Conservation (phyloP, 2,888 invertebrate species). For the Axea sp. region DNA sequence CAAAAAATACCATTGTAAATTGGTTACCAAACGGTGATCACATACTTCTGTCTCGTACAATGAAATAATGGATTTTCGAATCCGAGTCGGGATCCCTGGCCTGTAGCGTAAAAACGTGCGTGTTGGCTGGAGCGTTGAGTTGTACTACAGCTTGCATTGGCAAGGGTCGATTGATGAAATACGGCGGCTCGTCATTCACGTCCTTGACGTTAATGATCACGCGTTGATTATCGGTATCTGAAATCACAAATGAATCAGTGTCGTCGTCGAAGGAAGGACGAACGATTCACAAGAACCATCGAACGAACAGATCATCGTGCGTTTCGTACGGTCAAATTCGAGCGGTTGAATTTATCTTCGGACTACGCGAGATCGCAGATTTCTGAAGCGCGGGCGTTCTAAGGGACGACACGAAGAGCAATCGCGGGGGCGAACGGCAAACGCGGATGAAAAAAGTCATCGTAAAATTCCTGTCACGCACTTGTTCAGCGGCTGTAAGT, state of each 20-base stretch:
- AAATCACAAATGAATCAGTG: constrained; percentile 68
- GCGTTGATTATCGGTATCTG: constrained; percentile 96
- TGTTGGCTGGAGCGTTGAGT: constrained; percentile 95
- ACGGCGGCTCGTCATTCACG: constrained; percentile 97
- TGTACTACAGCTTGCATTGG: constrained; percentile 99
- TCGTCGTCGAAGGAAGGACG: neutral
- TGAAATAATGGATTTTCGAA: constrained; percentile 97
- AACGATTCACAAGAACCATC: too few relatives aligned
- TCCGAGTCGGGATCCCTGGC: constrained; percentile 98
- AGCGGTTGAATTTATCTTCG: too few relatives aligned
- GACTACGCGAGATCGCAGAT: too few relatives aligned
- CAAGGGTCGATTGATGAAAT: constrained; percentile 97
- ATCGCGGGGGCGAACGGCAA: too few relatives aligned
- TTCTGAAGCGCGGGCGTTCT: too few relatives aligned
- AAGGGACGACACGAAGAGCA: too few relatives aligned
- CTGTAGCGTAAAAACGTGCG: constrained; percentile 97
- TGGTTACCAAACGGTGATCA: constrained; percentile 40
- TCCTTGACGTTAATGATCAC: constrained; percentile 97
- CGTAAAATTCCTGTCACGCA: constrained; percentile 17
- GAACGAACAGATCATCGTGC: too few relatives aligned
- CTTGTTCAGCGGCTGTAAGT: constrained; percentile 6
- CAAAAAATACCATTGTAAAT: too few relatives aligned
- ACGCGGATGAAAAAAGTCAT: too few relatives aligned
- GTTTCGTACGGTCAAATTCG: too few relatives aligned
- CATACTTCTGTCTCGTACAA: constrained; percentile 91